Evolutionary conservation across 2,888 invertebrate genomes (phyloP), one percentile per base, ranked within the genome.

Genomic region (Caenorhabditis zanzibari): DNA sequence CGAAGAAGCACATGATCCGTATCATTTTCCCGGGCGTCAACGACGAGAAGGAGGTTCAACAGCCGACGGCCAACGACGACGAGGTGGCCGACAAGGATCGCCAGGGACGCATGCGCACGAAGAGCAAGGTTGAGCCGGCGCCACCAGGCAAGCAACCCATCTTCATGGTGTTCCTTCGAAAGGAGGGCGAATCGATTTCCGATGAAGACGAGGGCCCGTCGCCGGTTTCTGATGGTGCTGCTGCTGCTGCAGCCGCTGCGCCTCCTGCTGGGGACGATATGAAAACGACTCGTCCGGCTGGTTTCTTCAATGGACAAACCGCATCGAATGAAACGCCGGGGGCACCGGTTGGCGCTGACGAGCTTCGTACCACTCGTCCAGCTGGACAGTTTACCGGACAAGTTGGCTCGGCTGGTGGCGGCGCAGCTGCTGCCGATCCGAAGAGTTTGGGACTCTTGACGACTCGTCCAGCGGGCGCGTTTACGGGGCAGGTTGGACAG

Each of bases 11-110:
- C 7, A 54, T 24, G 26, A 64, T 79, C 26, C 6, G 16, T 10
- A 38, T 79, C n/a, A 7, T 71, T 0, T 79, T 44, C 16, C 44
- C 24, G 14, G 79, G 77, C 24, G 12, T 71, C 24, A 71, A 79
- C 24, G 71, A 71, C 35, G 64, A 79, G 28, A 38, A 47, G 0
- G 77, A 77, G 35, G 58, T 58, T 3, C 75, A 76, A 41, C 76
- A 68, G 26, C 68, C 58, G 19, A 76, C 76, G n/a, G 19, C n/a
- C 10, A 58, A 44, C 9, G 56, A 76, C 24, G 76, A 76, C 4
- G 76, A 76, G 12, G 76, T 41, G 16, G 75, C 64, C 2, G 66
- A 76, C 28, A 76, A 76, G 76, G 76, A 76, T 28, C 75, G 75
- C 1, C 58, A 75, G 38, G 75, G 75, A 66, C 44, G 44, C 35